These are phyloP conservation scores for Gortyna flavago DNA, from an alignment of 2,888 invertebrate genomes.

Conservation along the genomic window DNA sequence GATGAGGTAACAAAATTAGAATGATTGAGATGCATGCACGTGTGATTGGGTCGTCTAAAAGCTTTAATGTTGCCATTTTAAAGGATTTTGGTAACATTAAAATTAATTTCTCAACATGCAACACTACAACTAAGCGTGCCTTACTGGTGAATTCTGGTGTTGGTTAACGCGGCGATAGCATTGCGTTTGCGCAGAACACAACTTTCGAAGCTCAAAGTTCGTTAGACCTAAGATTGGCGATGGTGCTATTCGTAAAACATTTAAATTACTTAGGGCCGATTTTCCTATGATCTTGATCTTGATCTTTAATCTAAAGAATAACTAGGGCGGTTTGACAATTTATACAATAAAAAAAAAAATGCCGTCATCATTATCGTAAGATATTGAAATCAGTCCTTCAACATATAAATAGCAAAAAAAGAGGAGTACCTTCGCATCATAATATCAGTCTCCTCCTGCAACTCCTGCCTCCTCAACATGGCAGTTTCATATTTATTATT, in stretches of 20 bases:
- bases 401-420: neutral
- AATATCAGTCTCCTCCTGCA: conserved; percentile 95
- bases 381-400: neutral
- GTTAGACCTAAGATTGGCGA: neutral
- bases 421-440: conserved; percentile 91
- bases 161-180: neutral
- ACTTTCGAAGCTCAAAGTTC: neutral
- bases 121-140: neutral
- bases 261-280: neutral
- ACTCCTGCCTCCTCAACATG: conserved; percentile 91
- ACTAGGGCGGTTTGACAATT: neutral
- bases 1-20: neutral
- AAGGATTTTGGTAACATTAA: neutral
- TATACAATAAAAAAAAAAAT: neutral
- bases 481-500: conserved; percentile 94
- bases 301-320: neutral
- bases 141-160: neutral
- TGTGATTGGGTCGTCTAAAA: neutral
- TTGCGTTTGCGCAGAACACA: neutral
- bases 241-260: neutral
- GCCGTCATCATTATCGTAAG: neutral
- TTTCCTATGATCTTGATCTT: neutral
- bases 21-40: too few relatives aligned
- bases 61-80: neutral
- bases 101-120: neutral